Evolutionary conservation across 2,888 invertebrate species (phyloP).

Genomic region (Abscondita cerata): DNA sequence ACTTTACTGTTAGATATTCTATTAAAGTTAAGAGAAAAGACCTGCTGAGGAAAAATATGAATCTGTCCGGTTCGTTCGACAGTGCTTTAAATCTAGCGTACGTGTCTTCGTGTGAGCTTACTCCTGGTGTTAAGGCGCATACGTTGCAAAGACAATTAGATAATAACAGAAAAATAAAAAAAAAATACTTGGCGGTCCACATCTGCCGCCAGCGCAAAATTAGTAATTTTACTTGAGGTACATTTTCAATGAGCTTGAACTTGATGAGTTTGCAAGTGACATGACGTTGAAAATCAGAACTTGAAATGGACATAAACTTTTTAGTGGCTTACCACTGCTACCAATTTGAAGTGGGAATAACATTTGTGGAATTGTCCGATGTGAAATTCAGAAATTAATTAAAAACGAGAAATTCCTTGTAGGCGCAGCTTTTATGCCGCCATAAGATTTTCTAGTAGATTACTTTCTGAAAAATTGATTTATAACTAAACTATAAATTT

Average conservation of each 20-base stretch:
- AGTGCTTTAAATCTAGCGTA: constrained; percentile 41
- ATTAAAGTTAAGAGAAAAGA: constrained; percentile 36
- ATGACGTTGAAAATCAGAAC: constrained; percentile 15
- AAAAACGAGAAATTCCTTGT: constrained; percentile 8
- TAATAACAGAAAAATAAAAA: too few relatives aligned
- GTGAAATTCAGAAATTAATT: constrained; percentile 11
- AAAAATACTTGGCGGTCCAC: too few relatives aligned
- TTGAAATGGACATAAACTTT: constrained; percentile 15
- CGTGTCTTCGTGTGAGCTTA: constrained; percentile 33
- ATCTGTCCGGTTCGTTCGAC: constrained; percentile 38
- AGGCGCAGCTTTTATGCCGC: not conserved
- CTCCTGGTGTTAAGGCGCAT: not conserved
- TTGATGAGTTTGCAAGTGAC: constrained; percentile 20
- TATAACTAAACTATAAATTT: too few relatives aligned
- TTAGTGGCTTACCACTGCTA: constrained; percentile 17
- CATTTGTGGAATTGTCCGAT: constrained; percentile 11
- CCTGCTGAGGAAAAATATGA: constrained; percentile 41
- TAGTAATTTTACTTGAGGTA: constrained; percentile 8
- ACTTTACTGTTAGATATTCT: constrained; percentile 40
- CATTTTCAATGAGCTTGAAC: constrained; percentile 16
- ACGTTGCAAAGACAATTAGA: constrained; percentile 8
- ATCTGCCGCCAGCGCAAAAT: not conserved
- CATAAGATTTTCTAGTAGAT: constrained; percentile 1
- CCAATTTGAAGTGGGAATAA: constrained; percentile 12
- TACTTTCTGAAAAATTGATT: too few relatives aligned